Evolutionary conservation across 2,888 invertebrate genomes (phyloP).

Genomic region (Invenusta paracnida): DNA sequence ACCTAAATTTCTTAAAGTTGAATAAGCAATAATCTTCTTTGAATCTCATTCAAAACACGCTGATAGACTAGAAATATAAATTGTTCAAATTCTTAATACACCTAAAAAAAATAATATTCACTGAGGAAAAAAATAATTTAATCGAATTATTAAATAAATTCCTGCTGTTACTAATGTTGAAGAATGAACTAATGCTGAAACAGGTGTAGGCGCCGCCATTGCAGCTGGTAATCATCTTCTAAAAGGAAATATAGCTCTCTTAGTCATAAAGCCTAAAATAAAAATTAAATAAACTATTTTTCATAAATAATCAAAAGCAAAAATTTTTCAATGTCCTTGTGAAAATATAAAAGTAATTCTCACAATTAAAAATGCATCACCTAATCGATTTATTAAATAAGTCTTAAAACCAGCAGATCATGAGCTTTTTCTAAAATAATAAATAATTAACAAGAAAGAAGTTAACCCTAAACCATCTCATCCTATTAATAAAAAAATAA

Average conservation of each 20-base stretch:
- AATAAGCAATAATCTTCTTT: slow-evolving; percentile 75
- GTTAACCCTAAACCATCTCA: slow-evolving; percentile 72
- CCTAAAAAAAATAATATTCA: slow-evolving; percentile 51
- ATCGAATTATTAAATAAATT: slow-evolving; percentile 71
- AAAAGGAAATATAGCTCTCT: slow-evolving; percentile 74
- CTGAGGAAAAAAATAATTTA: slow-evolving; percentile 63
- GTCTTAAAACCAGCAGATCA: slow-evolving; percentile 72
- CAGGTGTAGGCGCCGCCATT: slow-evolving; percentile 73
- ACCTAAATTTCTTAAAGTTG: slow-evolving; percentile 72
- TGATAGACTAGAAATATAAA: slow-evolving; percentile 52
- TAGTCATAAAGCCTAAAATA: slow-evolving; percentile 64
- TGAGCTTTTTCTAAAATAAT: slow-evolving; percentile 69
- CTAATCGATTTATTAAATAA: slow-evolving; percentile 70
- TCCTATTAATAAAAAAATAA: slow-evolving; percentile 70
- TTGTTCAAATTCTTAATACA: slow-evolving; percentile 29
- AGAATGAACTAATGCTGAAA: slow-evolving; percentile 74
- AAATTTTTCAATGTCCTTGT: slow-evolving; percentile 49
- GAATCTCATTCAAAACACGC: slow-evolving; percentile 64
- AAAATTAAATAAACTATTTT: slow-evolving; percentile 46
- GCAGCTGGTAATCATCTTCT: slow-evolving; percentile 72
- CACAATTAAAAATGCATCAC: slow-evolving; percentile 69
- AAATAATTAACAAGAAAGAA: slow-evolving; percentile 72
- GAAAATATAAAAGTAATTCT: slow-evolving; percentile 59
- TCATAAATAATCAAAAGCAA: slow-evolving; percentile 41
- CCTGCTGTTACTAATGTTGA: slow-evolving; percentile 75